Evolutionary conservation across 2,797 vertebrate species (phyloP).

Genomic region (Acomys russatus): DNA sequence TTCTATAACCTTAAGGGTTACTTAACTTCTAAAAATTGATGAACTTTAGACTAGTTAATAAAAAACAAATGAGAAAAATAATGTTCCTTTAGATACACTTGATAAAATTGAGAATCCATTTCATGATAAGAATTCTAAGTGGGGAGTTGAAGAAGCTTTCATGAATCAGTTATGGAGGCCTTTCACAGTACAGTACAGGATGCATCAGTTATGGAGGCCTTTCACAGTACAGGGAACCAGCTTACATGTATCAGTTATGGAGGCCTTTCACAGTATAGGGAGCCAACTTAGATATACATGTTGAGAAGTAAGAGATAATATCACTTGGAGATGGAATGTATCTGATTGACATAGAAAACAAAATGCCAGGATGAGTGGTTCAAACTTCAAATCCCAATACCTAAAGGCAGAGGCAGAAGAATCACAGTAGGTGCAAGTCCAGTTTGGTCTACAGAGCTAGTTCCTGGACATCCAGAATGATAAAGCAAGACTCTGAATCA

Average conservation of each 20-base stretch:
- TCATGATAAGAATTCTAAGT: neutral
- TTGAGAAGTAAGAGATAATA: neutral
- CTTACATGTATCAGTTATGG: neutral
- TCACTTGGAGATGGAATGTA: neutral
- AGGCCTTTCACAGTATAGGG: neutral
- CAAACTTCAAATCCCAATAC: neutral
- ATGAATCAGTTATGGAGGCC: neutral
- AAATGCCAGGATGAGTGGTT: neutral
- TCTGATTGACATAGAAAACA: neutral
- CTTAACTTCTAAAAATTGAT: neutral
- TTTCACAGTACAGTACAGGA: neutral
- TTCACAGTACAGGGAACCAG: neutral
- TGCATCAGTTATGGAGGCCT: neutral
- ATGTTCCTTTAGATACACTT: neutral
- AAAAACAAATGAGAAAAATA: neutral
- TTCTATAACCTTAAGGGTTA: neutral
- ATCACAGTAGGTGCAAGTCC: neutral
- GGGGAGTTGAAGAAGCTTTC: neutral
- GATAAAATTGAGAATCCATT: neutral
- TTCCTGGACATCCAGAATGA: neutral
- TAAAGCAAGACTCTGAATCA: neutral
- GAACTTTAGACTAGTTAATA: neutral
- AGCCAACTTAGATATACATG: neutral
- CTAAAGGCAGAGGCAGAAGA: neutral
- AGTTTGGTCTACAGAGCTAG: neutral